Base-by-base conservation (phyloP, 2,888 invertebrate genomes). In the Tridacna gigas region DNA sequence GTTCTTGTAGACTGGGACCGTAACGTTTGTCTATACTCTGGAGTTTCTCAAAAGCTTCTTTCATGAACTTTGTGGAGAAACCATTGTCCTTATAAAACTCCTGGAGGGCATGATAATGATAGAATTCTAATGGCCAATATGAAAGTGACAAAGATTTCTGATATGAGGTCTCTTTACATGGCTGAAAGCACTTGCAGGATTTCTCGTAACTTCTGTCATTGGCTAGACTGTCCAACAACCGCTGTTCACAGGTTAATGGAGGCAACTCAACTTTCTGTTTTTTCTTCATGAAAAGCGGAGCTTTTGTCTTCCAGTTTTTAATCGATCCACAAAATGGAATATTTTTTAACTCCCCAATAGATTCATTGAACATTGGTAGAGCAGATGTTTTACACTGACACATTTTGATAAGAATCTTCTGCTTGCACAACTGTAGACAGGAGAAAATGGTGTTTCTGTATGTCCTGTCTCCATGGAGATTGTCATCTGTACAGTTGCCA, bases 91-190 rank as follows among this genome's bases (percentile, higher is more conserved):
- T 83, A 63, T 91, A 92, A 73, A 92, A 90, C 22, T 89, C 82
- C 75, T 91, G 84, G 65, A 93, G 76, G 11, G 91, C 92, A 82
- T 89, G 87, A 20, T 90, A 83, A 84, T 93, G 93, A 77, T 91
- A 91, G 79, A 93, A 93, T 77, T 93, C 93, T 60, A 93, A 80
- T 5, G 93, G 93, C 92, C 92, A 93, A 84, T 93, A 93, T 13
- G 92, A 92, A 15, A 92, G 84, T 4, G 93, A 93, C 0, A 93
- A 83, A 9, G 93, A 91, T 77, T 93, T 93, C 73, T 92, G 92
- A 82, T 92, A 93, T 25, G 90, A 90, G 12, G 91, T 92, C 82
- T 93, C 93, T 11, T 88, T 82, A 73, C 92, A 92, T 0, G 92
- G 93, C 79, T 92, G 92, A 80, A 86, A 92, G 66, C 92, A 92